Evolutionary conservation across 35 echinoderm and acorn worm genomes (phyloP), one percentile per base, ranked within the genome.

Genomic region (Amphiura filiformis): DNA sequence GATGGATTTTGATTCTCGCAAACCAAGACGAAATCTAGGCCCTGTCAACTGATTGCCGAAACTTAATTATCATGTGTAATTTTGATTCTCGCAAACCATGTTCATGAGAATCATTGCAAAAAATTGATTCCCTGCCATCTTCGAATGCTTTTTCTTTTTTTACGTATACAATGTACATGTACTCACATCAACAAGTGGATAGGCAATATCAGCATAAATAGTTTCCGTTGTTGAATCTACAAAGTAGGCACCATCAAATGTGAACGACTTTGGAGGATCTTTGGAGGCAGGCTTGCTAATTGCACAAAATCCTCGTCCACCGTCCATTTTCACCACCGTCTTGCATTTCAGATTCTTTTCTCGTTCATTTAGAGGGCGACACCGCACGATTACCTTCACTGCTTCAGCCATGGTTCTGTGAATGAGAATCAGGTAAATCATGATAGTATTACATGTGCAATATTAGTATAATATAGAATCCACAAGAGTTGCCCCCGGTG

Each of bases 321-420:
- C 87, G 33, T 94, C 96, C 96, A 98, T 99, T 39, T 84, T 86
- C 0, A 99, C 93, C 17, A 93, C 93, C 0, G 81, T 82, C 4
- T 75, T 76, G 75, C 96, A 99, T 0, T 92, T 92, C 0, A 99
- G 87, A 13, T 40, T 85, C 22, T 90, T 92, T 87, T 95, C 93
- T 42, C 96, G 81, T 40, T 26, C 90, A 77, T 99, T 99, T 26
- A 99, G 87, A 12, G 96, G 96, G 31, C 96, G 90, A 82, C 96
- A 99, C 81, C 96, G 78, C 79, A 99, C 96, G 28, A 99, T 99
- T 20, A 99, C 96, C 81, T 99, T 99, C n/a, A 99, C 96, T 32
- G 96, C 96, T 92, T 99, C 96, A 34, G 96, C 93, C 96, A 99
- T 99, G 44, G 26, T 85, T 36, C 56, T 36, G 47, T 65, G 44